These are phyloP conservation scores for Pemphredon lugubris DNA, from an alignment of 2,888 invertebrate genomes.

Conservation along the genomic window DNA sequence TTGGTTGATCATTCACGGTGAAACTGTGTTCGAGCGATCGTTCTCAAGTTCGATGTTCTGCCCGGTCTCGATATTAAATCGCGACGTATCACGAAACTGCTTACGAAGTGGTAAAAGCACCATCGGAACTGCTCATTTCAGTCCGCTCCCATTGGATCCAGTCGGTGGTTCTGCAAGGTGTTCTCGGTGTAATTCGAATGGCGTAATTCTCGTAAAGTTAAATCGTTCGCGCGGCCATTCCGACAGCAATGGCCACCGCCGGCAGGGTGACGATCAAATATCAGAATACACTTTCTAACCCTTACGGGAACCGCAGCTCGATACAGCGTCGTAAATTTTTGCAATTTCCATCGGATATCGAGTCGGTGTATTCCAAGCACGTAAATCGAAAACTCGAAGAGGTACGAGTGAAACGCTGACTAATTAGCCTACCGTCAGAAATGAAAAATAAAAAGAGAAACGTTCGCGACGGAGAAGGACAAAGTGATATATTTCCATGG, in stretches of 20 bases:
- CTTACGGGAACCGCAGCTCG: slow-evolving; percentile 46
- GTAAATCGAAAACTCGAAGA: no score
- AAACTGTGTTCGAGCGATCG: no score
- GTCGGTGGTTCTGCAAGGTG: slow-evolving; percentile 54
- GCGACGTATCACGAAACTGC: slow-evolving; percentile 21
- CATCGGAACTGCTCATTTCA: slow-evolving; percentile 41
- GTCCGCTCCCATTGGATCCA: slow-evolving; percentile 33
- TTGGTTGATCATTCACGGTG: no score
- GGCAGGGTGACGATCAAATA: slow-evolving; percentile 52
- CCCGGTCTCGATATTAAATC: slow-evolving; percentile 34
- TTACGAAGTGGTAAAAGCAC: slow-evolving; percentile 43
- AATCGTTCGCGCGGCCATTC: slow-evolving; percentile 60
- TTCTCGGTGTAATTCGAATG: slow-evolving; percentile 61
- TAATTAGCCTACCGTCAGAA: not conserved
- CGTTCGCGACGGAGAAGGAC: no score
- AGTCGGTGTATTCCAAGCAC: no score
- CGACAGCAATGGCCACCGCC: slow-evolving; percentile 37
- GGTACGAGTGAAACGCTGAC: no score
- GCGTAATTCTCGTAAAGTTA: slow-evolving; percentile 63
- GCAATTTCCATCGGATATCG: slow-evolving; percentile 35
- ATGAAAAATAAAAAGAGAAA: not conserved
- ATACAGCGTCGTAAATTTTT: slow-evolving; percentile 13
- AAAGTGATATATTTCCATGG: slow-evolving; percentile 5
- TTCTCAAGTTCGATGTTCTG: no score
- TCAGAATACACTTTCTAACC: slow-evolving; percentile 27